These are phyloP conservation scores for Acipenser oxyrinchus DNA, from an alignment of 2,797 vertebrate genomes.

Conservation along the genomic window DNA sequence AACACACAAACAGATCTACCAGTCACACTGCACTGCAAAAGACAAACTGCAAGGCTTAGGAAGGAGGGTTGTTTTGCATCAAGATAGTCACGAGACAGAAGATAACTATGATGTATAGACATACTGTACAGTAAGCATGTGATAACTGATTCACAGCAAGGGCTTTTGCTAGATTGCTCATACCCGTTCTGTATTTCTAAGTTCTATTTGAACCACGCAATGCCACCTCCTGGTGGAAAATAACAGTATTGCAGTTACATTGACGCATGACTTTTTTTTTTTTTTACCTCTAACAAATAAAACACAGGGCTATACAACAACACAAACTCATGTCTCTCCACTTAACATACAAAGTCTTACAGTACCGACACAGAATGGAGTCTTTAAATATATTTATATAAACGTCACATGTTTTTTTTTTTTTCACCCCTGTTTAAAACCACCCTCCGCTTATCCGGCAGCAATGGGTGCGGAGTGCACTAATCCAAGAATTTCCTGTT, in stretches of 20 bases:
- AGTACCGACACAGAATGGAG: slow-evolving; percentile 1
- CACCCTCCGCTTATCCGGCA: background rate
- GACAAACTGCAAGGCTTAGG: too few relatives aligned
- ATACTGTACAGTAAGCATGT: too few relatives aligned
- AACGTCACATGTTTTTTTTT: background rate
- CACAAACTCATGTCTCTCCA: slow-evolving; percentile 8
- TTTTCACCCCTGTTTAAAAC: background rate
- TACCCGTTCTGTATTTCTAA: too few relatives aligned
- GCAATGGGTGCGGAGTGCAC: slow-evolving; percentile 19
- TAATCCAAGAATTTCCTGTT: slow-evolving; percentile 90
- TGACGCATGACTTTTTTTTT: background rate
- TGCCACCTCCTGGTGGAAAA: too few relatives aligned
- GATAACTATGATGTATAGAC: too few relatives aligned
- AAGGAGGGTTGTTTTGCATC: too few relatives aligned
- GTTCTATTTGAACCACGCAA: too few relatives aligned
- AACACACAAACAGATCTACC: too few relatives aligned
- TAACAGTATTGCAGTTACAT: background rate
- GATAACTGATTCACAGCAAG: too few relatives aligned
- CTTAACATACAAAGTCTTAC: slow-evolving; percentile 6
- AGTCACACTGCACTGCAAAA: too few relatives aligned
- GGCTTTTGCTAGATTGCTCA: too few relatives aligned
- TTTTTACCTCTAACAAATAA: slow-evolving; percentile 1
- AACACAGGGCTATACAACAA: slow-evolving; percentile 8
- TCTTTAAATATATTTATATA: slow-evolving; percentile 5
- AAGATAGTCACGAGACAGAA: too few relatives aligned